phyloP scores from a whole-genome alignment of 2,888 invertebrate species.

The Neocrepidodera transversa region DNA sequence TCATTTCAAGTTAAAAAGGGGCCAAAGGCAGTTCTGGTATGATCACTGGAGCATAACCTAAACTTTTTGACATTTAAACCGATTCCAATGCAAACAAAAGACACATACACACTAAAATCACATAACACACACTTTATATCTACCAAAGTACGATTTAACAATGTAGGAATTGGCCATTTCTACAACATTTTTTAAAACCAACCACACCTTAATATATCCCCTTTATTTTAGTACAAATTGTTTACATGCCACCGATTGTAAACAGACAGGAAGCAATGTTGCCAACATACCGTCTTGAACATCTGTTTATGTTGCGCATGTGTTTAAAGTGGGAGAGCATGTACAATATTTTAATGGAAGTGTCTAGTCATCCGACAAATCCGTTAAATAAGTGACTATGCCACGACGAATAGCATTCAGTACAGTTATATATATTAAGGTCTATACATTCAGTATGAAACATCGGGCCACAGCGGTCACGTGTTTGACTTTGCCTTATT shows the following conservation, averaged over 20 bases:
- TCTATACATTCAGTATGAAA: too few species aligned
- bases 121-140: slow-evolving; percentile 27
- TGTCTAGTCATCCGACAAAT: too few species aligned
- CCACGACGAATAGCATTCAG: too few species aligned
- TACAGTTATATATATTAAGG: too few species aligned
- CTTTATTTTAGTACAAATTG: slow-evolving; percentile 28
- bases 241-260: slow-evolving; percentile 30
- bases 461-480: too few species aligned
- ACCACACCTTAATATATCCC: slow-evolving; percentile 28
- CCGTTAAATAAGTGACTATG: too few species aligned
- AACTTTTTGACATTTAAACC: slow-evolving; percentile 40
- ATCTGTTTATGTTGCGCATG: not conserved
- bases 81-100: slow-evolving; percentile 23
- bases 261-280: slow-evolving; percentile 27
- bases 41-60: slow-evolving; percentile 56
- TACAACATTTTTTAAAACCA: slow-evolving; percentile 19
- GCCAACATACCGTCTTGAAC: slow-evolving; percentile 3
- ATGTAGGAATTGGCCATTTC: slow-evolving; percentile 15
- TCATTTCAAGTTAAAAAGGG: slow-evolving; percentile 67
- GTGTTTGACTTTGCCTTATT: too few species aligned
- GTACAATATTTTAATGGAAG: not conserved
- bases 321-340: not conserved
- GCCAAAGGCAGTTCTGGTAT: slow-evolving; percentile 32
- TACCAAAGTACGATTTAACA: slow-evolving; percentile 18
- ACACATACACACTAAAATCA: slow-evolving; percentile 25